Percentiles rank a stretch among this genome's conserved stretches.
Evolutionary conservation across 2,113 vertebrate genomes (phyloP).

Genomic region (Ginglymostoma cirratum): DNA sequence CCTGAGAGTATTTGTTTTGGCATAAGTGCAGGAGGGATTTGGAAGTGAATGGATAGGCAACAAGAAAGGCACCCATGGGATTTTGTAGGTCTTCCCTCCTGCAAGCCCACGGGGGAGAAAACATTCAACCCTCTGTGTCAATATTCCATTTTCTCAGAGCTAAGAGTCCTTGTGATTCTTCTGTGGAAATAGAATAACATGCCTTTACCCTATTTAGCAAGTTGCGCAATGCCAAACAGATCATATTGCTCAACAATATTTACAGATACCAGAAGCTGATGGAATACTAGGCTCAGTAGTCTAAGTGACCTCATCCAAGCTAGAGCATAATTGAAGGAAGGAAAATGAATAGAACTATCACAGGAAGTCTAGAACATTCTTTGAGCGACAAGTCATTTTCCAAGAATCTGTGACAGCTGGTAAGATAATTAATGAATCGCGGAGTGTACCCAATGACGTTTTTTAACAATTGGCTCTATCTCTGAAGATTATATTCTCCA

Average conservation of each 20-base stretch:
- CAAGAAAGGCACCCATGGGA: too few species aligned
- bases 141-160: background rate
- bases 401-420: background rate
- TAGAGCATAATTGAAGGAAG: background rate
- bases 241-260: background rate
- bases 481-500: background rate
- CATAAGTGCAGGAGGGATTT: too few species aligned
- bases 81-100: too few species aligned
- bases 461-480: background rate
- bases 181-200: background rate
- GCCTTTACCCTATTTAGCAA: too few species aligned
- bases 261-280: background rate
- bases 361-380: background rate
- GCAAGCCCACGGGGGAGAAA: too few species aligned
- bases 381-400: background rate
- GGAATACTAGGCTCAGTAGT: background rate
- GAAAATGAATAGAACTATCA: background rate
- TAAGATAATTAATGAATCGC: background rate
- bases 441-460: background rate
- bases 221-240: background rate
- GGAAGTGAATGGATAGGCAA: too few species aligned
- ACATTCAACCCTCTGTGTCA: background rate
- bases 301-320: background rate
- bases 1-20: too few species aligned
- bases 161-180: background rate